A percentile compares a stretch with the other conserved stretches of the same genome.
Evolutionary conservation across 2,888 invertebrate genomes (phyloP).

Genomic region (Cosmopolites sordidus): DNA sequence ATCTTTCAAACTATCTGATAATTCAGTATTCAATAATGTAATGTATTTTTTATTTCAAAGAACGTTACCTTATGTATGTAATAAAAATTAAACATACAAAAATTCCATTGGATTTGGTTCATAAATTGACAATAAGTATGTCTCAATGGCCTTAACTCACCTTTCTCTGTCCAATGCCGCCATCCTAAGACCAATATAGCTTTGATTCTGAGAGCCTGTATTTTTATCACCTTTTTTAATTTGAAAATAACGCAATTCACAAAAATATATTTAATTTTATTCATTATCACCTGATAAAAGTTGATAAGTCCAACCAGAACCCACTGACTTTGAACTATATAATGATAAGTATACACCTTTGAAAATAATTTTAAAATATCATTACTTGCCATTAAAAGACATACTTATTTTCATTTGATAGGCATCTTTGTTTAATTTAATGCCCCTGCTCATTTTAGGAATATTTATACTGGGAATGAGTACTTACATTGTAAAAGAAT

Average conservation of each 20-base stretch:
- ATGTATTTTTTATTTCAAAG: constrained; percentile 1
- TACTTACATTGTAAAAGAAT: constrained; percentile 90
- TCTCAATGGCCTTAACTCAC: not conserved
- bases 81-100: not conserved
- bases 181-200: not conserved
- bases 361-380: too few species aligned
- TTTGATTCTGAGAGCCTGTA: too few species aligned
- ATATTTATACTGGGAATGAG: constrained; percentile 10
- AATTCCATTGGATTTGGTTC: too few species aligned
- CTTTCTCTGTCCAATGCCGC: not conserved
- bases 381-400: not conserved
- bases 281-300: too few species aligned
- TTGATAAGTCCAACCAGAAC: too few species aligned
- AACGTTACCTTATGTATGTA: not conserved
- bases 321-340: too few species aligned
- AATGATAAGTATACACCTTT: too few species aligned
- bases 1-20: too few species aligned
- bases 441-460: not conserved
- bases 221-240: too few species aligned
- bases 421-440: not conserved
- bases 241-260: too few species aligned
- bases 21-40: too few species aligned
- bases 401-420: constrained; percentile 3
- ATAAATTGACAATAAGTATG: constrained; percentile 1
- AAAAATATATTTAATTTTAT: too few species aligned